Evolutionary conservation across 1,140 invertebrate species (phyloP).

Genomic region (Macrobrachium nipponense): DNA sequence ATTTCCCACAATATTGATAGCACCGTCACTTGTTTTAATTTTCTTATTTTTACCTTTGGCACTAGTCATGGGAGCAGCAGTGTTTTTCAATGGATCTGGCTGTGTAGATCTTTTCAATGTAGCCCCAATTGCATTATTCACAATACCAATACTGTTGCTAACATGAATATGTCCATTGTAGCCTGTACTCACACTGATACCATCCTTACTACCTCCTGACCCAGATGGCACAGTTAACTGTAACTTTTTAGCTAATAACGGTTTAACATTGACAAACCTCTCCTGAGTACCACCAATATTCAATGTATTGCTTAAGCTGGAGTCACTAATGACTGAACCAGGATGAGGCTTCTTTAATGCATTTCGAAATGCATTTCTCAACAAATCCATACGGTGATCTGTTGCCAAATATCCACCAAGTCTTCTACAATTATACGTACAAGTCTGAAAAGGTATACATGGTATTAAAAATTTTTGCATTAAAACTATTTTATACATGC

Average conservation of each 20-base stretch:
- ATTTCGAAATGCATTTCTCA: slow-evolving; percentile 60
- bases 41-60: slow-evolving; percentile 64
- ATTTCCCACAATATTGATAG: slow-evolving; percentile 61
- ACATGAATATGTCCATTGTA: slow-evolving; percentile 64
- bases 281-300: slow-evolving; percentile 53
- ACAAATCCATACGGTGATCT: slow-evolving; percentile 57
- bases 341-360: slow-evolving; percentile 63
- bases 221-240: slow-evolving; percentile 58
- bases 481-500: too few relatives aligned
- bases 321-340: slow-evolving; percentile 44
- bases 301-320: slow-evolving; percentile 45
- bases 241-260: slow-evolving; percentile 61
- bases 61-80: slow-evolving; percentile 53
- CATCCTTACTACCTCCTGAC: slow-evolving; percentile 58
- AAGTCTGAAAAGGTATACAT: slow-evolving; percentile 56
- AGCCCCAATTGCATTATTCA: slow-evolving; percentile 49
- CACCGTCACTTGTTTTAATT: slow-evolving; percentile 62
- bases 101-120: slow-evolving; percentile 54
- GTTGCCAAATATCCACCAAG: slow-evolving; percentile 60
- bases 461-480: neutral
- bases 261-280: slow-evolving; percentile 63
- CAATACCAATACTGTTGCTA: slow-evolving; percentile 54
- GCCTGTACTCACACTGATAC: slow-evolving; percentile 60
- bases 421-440: slow-evolving; percentile 62
- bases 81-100: slow-evolving; percentile 53